A percentile compares a stretch with the other conserved stretches of the same genome.
phyloP scores from a whole-genome alignment of 2,888 invertebrate species.

The Agriopis leucophaearia region DNA sequence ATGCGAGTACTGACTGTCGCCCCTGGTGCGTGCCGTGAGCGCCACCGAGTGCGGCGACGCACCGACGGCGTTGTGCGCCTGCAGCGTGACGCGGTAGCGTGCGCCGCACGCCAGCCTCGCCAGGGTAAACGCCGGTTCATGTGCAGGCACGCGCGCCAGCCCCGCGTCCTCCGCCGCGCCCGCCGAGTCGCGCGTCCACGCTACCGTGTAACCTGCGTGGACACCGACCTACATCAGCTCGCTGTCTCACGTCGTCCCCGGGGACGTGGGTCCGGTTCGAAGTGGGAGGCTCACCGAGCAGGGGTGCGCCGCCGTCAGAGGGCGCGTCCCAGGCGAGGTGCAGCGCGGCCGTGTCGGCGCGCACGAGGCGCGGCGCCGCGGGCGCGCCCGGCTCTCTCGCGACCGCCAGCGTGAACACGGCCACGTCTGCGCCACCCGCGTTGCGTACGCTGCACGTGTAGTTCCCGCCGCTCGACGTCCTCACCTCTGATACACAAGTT shows the following conservation, averaged over 20 bases:
- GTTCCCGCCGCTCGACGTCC: conserved; percentile 89
- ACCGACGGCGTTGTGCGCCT: conserved; percentile 90
- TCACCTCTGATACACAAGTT: conserved; percentile 82
- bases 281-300: conserved; percentile 57
- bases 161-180: conserved; percentile 84
- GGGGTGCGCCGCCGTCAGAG: conserved; percentile 56
- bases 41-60: conserved; percentile 87
- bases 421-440: conserved; percentile 91
- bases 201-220: conserved; percentile 64
- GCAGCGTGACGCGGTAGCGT: conserved; percentile 88
- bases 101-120: conserved; percentile 90
- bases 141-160: conserved; percentile 59
- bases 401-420: conserved; percentile 79
- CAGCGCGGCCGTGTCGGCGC: conserved; percentile 82
- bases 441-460: conserved; percentile 92
- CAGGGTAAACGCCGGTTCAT: conserved; percentile 78
- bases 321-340: conserved; percentile 88
- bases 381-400: conserved; percentile 83
- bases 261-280: neutral
- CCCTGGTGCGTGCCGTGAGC: conserved; percentile 85
- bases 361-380: conserved; percentile 88
- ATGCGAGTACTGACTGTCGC: conserved; percentile 60
- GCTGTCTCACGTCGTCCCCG: neutral
- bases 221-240: neutral
- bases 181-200: conserved; percentile 67